Percentiles rank a stretch among this genome's conserved stretches.
Evolutionary conservation across 2,888 invertebrate genomes (phyloP).

Genomic region (Dryococelus australis): DNA sequence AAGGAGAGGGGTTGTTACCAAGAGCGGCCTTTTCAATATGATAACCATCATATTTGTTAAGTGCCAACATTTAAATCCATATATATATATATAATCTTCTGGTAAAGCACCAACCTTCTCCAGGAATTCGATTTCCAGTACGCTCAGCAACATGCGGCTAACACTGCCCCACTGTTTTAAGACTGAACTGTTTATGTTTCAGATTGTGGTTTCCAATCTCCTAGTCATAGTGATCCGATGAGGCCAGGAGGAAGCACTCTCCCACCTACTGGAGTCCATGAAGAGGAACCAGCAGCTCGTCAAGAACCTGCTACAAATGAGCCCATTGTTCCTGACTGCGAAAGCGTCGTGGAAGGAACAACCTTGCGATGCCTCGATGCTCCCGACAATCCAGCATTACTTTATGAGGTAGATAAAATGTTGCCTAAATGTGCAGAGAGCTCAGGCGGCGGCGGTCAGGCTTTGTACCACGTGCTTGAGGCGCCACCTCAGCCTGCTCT

Average conservation of each 20-base stretch:
- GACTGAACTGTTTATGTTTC: not conserved
- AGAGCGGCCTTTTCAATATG: too few relatives aligned
- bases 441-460: constrained; percentile 39
- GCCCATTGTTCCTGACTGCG: constrained; percentile 48
- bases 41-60: too few relatives aligned
- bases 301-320: not conserved
- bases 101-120: too few relatives aligned
- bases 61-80: too few relatives aligned
- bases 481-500: constrained; percentile 52
- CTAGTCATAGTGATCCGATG: not conserved
- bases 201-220: constrained; percentile 27
- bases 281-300: not conserved
- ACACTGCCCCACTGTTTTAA: too few relatives aligned
- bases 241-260: not conserved
- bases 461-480: constrained; percentile 57
- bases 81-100: too few relatives aligned
- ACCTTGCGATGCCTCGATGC: constrained; percentile 65
- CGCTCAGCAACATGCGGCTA: too few relatives aligned
- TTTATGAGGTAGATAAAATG: not conserved
- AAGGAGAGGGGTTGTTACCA: too few relatives aligned
- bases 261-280: constrained; percentile 12
- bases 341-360: constrained; percentile 59
- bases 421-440: not conserved
- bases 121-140: too few relatives aligned
- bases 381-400: constrained; percentile 54